These are phyloP conservation scores for Tipula confusa DNA, from an alignment of 2,888 invertebrate genomes.

Conservation along the genomic window DNA sequence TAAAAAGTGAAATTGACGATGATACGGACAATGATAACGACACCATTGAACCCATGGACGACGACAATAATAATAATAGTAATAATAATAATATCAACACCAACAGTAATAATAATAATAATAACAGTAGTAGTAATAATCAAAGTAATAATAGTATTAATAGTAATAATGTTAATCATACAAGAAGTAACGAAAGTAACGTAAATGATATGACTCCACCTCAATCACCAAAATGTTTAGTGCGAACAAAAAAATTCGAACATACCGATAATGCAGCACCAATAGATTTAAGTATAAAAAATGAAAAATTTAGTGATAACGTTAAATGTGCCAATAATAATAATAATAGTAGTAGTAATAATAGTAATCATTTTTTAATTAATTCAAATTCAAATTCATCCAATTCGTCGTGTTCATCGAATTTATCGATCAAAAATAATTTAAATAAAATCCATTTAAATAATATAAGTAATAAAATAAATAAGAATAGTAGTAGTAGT, in stretches of 20 bases:
- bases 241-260: slow-evolving; percentile 32
- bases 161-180: not conserved
- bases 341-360: slow-evolving; percentile 25
- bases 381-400: not conserved
- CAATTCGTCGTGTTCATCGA: slow-evolving; percentile 28
- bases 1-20: not conserved
- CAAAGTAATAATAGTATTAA: not conserved
- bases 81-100: not conserved
- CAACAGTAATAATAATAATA: slow-evolving; percentile 31
- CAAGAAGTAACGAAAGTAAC: not conserved
- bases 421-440: slow-evolving; percentile 26
- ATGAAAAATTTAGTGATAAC: slow-evolving; percentile 49
- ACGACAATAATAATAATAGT: not conserved
- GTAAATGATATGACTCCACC: slow-evolving; percentile 56
- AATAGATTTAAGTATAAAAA: slow-evolving; percentile 74
- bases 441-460: slow-evolving; percentile 26
- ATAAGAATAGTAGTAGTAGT: not conserved
- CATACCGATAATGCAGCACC: slow-evolving; percentile 49
- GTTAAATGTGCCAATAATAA: slow-evolving; percentile 42
- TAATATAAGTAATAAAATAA: slow-evolving; percentile 3
- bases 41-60: slow-evolving; percentile 32
- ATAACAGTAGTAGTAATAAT: not conserved
- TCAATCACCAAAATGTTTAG: slow-evolving; percentile 44
- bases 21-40: slow-evolving; percentile 21
- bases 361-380: not conserved